Base-by-base conservation (phyloP, 2,113 vertebrate species). In the Shinisaurus crocodilurus region DNA sequence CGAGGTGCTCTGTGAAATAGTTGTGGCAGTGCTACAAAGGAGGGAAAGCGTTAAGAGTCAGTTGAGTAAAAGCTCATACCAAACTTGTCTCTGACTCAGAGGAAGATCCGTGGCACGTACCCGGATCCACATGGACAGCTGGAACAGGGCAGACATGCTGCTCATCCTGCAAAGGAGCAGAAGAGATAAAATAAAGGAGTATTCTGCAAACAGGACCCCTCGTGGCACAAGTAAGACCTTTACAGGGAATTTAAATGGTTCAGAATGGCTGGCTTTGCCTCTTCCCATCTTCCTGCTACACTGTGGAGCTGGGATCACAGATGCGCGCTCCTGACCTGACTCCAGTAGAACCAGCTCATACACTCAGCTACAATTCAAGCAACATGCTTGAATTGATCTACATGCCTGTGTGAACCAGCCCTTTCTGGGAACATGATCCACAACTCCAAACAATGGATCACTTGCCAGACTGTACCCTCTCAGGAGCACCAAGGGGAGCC, bases 41-140 rank as follows among this genome's bases (percentile, higher is more conserved):
- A 94, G 92, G 95, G 29, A 88, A 57, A 93, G 5, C 8, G 34
- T 6, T 16, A 2, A 12, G 6, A 48, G 0, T 45, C 12, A 20
- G 20, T 16, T 12, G 27, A 15, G 60, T 1, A 1, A 25, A n/a
- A 27, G 23, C 37, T 40, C 40, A 34, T 13, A 20, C 32, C 1
- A 1, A 0, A 0, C 0, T 2, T 65, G 20, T 3, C 37, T 54
- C 20, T 2, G 23, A 1, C 27, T 90, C 91, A 89, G 84, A 48
- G 86, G 2, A 37, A 63, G 77, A 77, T 70, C 4, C 60, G 83
- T 16, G 93, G 57, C 23, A 94, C 97, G 20, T 98, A 99, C 99
- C 98, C 99, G 97, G 95, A 99, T 99, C 95, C 98, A 99, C 98
- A 99, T 98, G 43, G 99, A 99, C 10, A 99, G 90, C 93, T 98